phyloP scores from a whole-genome alignment of 2,113 vertebrate genomes.

The Chlorodrepanis virens region DNA sequence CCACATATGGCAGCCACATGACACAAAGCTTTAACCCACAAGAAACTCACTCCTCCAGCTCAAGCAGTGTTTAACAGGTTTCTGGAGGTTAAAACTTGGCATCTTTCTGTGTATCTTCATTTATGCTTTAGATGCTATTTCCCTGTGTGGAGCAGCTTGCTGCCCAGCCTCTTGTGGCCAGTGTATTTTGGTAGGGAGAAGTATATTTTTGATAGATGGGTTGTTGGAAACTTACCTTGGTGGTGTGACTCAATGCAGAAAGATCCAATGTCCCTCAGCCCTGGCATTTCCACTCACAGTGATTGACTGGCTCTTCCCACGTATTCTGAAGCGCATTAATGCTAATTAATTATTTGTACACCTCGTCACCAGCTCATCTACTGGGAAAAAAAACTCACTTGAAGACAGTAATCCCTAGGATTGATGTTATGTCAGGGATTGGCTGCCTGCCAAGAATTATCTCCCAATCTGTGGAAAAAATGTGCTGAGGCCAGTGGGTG shows the following conservation, averaged over 20 bases:
- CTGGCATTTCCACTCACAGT: neutral
- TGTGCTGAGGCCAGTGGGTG: neutral
- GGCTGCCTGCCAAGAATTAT: slow-evolving; percentile 3
- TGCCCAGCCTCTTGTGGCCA: neutral
- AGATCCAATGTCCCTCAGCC: neutral
- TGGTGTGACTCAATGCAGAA: neutral
- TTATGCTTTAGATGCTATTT: neutral
- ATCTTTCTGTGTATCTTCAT: neutral
- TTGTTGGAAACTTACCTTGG: neutral
- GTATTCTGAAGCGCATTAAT: neutral
- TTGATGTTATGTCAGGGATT: neutral
- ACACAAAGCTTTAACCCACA: neutral
- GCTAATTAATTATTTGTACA: slow-evolving; percentile 29
- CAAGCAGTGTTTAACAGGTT: neutral
- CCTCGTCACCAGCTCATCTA: neutral
- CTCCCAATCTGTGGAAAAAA: neutral
- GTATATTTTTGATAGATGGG: neutral
- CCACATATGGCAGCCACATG: neutral
- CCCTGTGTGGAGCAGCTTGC: accelerated
- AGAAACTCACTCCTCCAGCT: neutral
- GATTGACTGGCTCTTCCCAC: neutral
- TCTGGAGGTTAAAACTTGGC: neutral
- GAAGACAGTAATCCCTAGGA: neutral
- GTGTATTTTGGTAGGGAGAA: neutral
- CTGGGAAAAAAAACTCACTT: neutral